phyloP scores from a whole-genome alignment of 2,888 invertebrate species.

The Lumbricus terrestris region DNA sequence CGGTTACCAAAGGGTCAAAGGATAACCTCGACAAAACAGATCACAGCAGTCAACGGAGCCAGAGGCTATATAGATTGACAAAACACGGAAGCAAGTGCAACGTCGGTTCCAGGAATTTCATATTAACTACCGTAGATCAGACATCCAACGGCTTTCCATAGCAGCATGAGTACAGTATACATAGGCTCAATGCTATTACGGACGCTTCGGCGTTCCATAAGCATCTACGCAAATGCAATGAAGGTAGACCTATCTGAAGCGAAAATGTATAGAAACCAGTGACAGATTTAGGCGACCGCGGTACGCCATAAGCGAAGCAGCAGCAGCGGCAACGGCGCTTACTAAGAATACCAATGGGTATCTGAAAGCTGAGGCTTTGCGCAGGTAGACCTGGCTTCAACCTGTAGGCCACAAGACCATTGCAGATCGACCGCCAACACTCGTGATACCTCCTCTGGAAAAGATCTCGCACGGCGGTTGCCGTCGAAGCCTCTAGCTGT shows the following conservation, averaged over 20 bases:
- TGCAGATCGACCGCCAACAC: background rate
- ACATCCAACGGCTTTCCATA: background rate
- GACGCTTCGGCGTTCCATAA: background rate
- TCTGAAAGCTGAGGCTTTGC: background rate
- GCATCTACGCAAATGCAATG: background rate
- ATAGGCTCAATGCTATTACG: background rate
- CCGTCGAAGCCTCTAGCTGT: background rate
- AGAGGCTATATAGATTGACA: too few species aligned
- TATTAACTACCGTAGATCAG: too few species aligned
- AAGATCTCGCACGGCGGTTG: background rate
- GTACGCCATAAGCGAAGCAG: background rate
- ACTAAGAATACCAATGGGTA: background rate
- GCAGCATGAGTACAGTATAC: background rate
- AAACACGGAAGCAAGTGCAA: too few species aligned
- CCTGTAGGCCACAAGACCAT: background rate
- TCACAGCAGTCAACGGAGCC: too few species aligned
- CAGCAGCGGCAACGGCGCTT: background rate
- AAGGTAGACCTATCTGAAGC: background rate
- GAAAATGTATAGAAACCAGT: background rate
- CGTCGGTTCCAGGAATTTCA: too few species aligned
- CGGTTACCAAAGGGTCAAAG: too few species aligned
- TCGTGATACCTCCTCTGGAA: background rate
- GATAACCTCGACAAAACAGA: too few species aligned
- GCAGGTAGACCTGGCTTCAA: background rate
- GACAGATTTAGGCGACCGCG: constrained; percentile 9